Conservation (phyloP, 2,113 vertebrate species). For the Urocynchramus pylzowi region DNA sequence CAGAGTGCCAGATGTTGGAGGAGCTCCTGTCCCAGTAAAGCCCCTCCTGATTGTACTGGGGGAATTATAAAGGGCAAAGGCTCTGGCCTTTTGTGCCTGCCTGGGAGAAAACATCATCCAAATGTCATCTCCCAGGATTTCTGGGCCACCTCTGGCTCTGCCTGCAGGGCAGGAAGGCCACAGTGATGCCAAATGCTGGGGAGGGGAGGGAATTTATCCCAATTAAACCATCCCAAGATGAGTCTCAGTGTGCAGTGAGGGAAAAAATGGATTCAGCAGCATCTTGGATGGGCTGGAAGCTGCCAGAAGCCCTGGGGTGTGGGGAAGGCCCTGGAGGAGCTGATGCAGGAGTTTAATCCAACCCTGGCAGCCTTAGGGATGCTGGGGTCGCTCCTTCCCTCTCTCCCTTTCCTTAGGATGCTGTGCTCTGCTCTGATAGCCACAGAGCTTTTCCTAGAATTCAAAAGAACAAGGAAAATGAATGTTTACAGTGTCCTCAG, state of each 20-base stretch:
- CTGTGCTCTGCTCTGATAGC: neutral
- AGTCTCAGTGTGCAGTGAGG: rapidly evolving
- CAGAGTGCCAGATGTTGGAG: neutral
- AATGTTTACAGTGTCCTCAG: neutral
- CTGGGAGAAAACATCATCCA: neutral
- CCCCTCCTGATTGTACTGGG: neutral
- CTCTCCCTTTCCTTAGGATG: neutral
- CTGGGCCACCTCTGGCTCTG: neutral
- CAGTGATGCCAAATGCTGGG: rapidly evolving
- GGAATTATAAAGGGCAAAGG: neutral
- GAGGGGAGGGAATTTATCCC: no score
- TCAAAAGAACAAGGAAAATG: neutral
- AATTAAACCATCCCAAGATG: rapidly evolving
- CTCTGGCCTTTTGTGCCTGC: neutral
- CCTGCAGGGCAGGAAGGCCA: neutral
- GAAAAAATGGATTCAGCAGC: neutral
- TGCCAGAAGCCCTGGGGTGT: rapidly evolving
- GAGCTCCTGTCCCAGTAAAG: neutral
- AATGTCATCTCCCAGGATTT: rapidly evolving
- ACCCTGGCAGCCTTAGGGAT: rapidly evolving
- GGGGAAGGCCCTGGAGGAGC: neutral
- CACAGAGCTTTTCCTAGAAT: conserved; percentile 22
- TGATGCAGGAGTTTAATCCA: rapidly evolving
- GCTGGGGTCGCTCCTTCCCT: rapidly evolving
- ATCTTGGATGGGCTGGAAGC: neutral